phyloP scores from a whole-genome alignment of 2,888 invertebrate species.

The Campoletis raptor region DNA sequence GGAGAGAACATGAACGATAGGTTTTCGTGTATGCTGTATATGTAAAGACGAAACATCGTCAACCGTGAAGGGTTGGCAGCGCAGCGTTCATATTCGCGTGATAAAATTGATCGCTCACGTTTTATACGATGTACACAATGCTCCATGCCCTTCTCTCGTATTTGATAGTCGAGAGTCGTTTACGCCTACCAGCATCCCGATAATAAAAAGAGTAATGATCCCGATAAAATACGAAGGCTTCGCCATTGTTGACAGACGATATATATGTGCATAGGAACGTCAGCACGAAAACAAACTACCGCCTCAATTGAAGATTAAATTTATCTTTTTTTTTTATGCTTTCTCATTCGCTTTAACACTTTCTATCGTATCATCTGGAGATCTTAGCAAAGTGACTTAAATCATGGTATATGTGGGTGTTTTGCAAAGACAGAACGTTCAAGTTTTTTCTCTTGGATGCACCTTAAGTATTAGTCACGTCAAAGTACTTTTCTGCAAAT shows the following conservation, averaged over 20 bases:
- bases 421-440: not conserved
- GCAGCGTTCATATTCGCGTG: slow-evolving; percentile 33
- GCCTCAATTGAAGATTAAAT: slow-evolving; percentile 6
- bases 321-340: not conserved
- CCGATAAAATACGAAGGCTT: slow-evolving; percentile 44
- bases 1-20: not conserved
- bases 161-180: slow-evolving; percentile 48
- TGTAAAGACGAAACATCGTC: slow-evolving; percentile 10
- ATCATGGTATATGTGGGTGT: not conserved
- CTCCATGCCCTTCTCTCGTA: slow-evolving; percentile 19
- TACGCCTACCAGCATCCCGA: slow-evolving; percentile 62
- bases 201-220: slow-evolving; percentile 61
- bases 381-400: not conserved
- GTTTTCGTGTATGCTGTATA: slow-evolving; percentile 33
- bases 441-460: not conserved
- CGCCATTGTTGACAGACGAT: slow-evolving; percentile 36
- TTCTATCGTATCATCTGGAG: not conserved
- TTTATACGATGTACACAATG: slow-evolving; percentile 40
- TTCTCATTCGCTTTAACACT: not conserved
- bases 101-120: slow-evolving; percentile 53
- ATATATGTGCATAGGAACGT: slow-evolving; percentile 13
- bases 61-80: not conserved
- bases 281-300: slow-evolving; percentile 7
- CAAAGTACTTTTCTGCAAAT: too few relatives aligned
- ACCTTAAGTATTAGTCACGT: too few relatives aligned